Conservation (phyloP, 2,888 invertebrate species). For the Sycophila texana region DNA sequence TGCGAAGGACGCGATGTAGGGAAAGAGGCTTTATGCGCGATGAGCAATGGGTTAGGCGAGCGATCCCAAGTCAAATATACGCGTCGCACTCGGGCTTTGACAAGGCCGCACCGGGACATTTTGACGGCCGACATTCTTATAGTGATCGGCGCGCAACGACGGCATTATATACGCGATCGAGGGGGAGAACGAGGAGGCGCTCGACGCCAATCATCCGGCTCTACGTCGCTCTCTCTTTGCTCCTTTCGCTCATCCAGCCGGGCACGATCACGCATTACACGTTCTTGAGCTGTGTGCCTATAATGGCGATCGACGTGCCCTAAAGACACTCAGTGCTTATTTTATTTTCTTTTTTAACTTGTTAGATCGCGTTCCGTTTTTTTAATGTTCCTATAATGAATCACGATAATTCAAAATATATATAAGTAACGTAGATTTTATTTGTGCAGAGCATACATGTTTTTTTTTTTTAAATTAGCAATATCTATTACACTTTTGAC, state of each 20-base stretch:
- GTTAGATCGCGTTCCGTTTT: not conserved
- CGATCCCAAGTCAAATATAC: not conserved
- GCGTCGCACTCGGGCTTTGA: constrained; percentile 17
- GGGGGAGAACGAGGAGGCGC: constrained; percentile 9
- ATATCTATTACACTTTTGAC: no score
- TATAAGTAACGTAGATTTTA: no score
- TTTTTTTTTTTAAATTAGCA: no score
- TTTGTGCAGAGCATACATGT: no score
- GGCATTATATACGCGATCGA: not conserved
- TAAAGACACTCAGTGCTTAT: not conserved
- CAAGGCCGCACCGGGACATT: constrained; percentile 17
- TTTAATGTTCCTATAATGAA: no score
- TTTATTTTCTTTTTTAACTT: not conserved
- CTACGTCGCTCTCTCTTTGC: constrained; percentile 9
- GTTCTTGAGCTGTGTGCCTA: not conserved
- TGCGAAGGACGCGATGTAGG: not conserved
- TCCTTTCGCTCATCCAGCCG: constrained; percentile 10
- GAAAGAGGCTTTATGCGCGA: not conserved
- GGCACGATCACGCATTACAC: not conserved
- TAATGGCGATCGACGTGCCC: constrained; percentile 20
- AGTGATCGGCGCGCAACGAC: not conserved
- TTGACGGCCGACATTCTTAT: constrained; percentile 31
- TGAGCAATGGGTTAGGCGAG: not conserved
- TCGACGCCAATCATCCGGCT: constrained; percentile 28
- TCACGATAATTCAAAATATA: no score